Evolutionary conservation across 2,113 vertebrate genomes (phyloP), one percentile per base, ranked within the genome.

Genomic region (Anguilla rostrata): DNA sequence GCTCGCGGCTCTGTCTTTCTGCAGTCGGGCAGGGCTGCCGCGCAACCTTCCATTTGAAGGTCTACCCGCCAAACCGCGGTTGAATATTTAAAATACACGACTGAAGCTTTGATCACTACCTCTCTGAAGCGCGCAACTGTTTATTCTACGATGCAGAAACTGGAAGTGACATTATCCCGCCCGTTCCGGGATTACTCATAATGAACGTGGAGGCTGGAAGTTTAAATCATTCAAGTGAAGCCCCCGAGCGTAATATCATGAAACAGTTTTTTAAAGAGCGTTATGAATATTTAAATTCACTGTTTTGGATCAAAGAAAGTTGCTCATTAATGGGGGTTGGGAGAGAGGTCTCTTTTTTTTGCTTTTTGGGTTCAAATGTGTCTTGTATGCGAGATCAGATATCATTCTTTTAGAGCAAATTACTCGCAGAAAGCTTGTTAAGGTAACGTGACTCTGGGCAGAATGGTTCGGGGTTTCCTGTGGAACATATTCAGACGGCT

Each of bases 321-420:
- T 75, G n/a, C 11, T 75, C 71, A 75, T 75, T 75, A 75, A 29
- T 29, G 63, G 71, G 29, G 16, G 80, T 84, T 26, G 39, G 57
- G 53, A 57, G 18, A 34, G 46, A 53, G 82, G n/a, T 34, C 34
- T 34, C 34, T 34, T 34, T 34, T 34, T 56, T 81, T 81, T 82
- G 43, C 66, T 20, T 26, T 86, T 86, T 87, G 85, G 80, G 84
- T 86, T 85, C 78, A 84, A 82, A 46, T n/a, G 2, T 75, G 87
- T 91, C 88, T 92, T 85, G 80, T 82, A 81, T 5, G 0, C 92
- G 89, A 91, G 88, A 89, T 86, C 91, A 83, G 89, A 92, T 94
- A 87, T 89, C 91, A 92, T 92, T 87, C 90, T 90, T 92, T 87
- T 93, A 95, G 94, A 91, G 92, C 90, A 89, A 95, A 92, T 94